Evolutionary conservation across 2,888 invertebrate genomes (phyloP).

Genomic region (Sesamia inferens): DNA sequence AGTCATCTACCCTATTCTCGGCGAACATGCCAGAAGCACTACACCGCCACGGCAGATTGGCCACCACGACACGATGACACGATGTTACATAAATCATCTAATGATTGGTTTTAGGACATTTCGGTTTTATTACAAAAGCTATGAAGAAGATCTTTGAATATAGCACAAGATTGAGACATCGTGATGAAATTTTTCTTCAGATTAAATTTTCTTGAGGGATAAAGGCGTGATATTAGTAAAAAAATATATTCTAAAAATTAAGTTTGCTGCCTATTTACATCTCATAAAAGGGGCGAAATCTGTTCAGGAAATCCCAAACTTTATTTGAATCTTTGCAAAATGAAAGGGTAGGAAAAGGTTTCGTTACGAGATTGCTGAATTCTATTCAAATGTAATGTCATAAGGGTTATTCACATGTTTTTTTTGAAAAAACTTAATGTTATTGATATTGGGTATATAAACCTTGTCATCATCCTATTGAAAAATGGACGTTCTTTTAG

Average conservation of each 20-base stretch:
- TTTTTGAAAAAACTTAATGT: not conserved
- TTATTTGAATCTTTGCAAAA: constrained; percentile 23
- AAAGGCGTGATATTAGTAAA: not conserved
- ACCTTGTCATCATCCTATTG: not conserved
- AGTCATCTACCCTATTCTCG: too few relatives aligned
- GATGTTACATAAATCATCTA: too few relatives aligned
- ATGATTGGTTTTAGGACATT: too few relatives aligned
- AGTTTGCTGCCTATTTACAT: constrained; percentile 23
- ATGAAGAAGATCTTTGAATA: too few relatives aligned
- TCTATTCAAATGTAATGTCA: constrained; percentile 17
- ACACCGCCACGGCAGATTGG: too few relatives aligned
- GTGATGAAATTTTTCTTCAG: too few relatives aligned
- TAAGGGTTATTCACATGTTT: not conserved
- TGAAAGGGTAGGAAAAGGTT: constrained; percentile 27
- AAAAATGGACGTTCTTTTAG: not conserved
- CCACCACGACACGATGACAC: too few relatives aligned
- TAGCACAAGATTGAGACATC: too few relatives aligned
- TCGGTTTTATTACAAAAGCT: too few relatives aligned
- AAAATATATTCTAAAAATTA: constrained; percentile 7
- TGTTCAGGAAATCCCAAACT: constrained; percentile 24
- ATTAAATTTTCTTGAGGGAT: too few relatives aligned
- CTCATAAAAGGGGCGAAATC: constrained; percentile 19
- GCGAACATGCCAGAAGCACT: too few relatives aligned
- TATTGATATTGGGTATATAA: not conserved
- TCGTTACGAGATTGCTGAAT: constrained; percentile 17